phyloP scores from a whole-genome alignment of 2,888 invertebrate species.

The Notocelia uddmanniana region DNA sequence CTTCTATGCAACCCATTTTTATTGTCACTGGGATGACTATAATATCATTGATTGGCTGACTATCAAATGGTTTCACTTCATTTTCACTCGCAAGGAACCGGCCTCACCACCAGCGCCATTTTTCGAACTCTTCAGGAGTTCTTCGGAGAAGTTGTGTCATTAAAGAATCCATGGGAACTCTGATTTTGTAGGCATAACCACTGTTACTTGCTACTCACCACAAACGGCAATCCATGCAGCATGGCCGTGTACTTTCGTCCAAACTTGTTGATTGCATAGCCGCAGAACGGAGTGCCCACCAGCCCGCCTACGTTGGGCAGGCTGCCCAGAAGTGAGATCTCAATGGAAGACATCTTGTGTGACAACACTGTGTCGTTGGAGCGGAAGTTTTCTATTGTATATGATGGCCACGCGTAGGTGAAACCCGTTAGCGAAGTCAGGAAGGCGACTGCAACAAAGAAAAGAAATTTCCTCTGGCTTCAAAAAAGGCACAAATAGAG shows the following conservation, averaged over 20 bases:
- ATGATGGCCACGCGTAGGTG: slow-evolving; percentile 48
- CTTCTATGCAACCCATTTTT: no score
- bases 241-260: slow-evolving; percentile 48
- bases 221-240: slow-evolving; percentile 48
- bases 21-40: no score
- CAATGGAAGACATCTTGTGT: slow-evolving; percentile 41
- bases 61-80: no score
- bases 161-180: no score
- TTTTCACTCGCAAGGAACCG: no score
- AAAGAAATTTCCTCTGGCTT: no score
- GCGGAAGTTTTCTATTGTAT: slow-evolving; percentile 40
- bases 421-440: slow-evolving; percentile 46
- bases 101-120: no score
- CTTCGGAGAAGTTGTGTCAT: no score
- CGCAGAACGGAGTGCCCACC: slow-evolving; percentile 47
- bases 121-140: no score
- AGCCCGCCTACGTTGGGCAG: slow-evolving; percentile 47
- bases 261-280: slow-evolving; percentile 39
- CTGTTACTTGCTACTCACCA: slow-evolving; percentile 41
- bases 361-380: slow-evolving; percentile 46
- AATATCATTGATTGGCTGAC: no score
- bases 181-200: no score
- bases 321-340: slow-evolving; percentile 46
- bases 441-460: slow-evolving; percentile 47
- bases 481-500: no score